A percentile compares a stretch with the other conserved stretches of the same genome.
These are phyloP conservation scores for Galbula dea DNA, from an alignment of 2,113 vertebrate genomes.

Conservation along the genomic window DNA sequence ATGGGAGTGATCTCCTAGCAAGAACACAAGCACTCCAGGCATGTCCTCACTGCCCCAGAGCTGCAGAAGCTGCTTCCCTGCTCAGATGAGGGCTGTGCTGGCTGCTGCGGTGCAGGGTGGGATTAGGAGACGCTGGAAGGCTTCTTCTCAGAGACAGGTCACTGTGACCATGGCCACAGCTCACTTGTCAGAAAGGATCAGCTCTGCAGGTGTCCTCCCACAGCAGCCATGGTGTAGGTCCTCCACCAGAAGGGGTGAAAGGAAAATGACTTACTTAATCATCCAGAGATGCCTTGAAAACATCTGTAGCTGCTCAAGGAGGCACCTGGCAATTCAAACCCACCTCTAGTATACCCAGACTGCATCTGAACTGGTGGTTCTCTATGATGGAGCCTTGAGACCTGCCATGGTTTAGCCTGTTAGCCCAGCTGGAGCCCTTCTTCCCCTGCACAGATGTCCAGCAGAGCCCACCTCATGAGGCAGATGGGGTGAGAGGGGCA, in stretches of 20 bases:
- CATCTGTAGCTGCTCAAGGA: neutral
- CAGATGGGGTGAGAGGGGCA: accelerated
- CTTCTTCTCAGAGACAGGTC: neutral
- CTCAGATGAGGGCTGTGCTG: neutral
- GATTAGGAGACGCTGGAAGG: neutral
- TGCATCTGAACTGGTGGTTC: neutral
- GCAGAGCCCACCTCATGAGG: neutral
- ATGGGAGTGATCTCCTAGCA: neutral
- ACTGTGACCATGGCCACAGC: accelerated
- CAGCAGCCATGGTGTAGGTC: neutral
- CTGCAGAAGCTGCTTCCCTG: neutral
- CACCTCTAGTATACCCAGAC: neutral
- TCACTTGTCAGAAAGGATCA: neutral
- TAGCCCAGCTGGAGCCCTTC: neutral
- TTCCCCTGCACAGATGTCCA: neutral
- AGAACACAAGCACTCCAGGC: neutral
- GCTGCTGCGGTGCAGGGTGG: neutral
- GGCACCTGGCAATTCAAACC: neutral
- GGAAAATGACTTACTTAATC: neutral
- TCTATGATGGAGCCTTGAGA: neutral
- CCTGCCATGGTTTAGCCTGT: neutral
- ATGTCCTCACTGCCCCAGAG: neutral
- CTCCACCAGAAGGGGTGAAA: neutral
- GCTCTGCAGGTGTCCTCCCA: neutral
- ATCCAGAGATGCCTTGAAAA: neutral